These are phyloP conservation scores for Ptyas mucosa DNA, from an alignment of 2,113 vertebrate genomes.

Conservation along the genomic window DNA sequence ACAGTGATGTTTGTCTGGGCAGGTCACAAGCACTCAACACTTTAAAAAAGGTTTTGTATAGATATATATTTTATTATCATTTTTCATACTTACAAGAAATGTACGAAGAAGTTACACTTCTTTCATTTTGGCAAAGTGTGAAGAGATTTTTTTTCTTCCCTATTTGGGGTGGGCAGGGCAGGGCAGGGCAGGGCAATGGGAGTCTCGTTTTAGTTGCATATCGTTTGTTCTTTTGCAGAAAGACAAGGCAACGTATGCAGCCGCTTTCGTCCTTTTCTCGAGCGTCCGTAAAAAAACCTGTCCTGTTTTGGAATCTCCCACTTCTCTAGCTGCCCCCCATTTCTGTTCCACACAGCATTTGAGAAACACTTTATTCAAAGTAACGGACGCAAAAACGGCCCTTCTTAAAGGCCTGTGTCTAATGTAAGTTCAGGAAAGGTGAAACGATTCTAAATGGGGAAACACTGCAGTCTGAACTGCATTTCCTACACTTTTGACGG, in stretches of 20 bases:
- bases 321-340: background rate
- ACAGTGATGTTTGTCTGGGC: background rate
- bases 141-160: background rate
- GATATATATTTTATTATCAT: background rate
- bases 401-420: background rate
- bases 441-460: background rate
- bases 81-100: constrained; percentile 3
- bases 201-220: background rate
- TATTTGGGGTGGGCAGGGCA: background rate
- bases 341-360: background rate
- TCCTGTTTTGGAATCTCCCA: background rate
- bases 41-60: background rate
- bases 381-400: background rate
- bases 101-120: background rate
- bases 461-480: background rate
- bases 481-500: background rate
- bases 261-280: background rate
- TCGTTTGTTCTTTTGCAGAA: background rate
- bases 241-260: background rate
- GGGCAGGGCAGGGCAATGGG: background rate
- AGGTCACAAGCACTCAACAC: no score
- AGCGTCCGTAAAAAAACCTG: background rate
- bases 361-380: background rate
- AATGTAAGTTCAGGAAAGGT: background rate
- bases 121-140: background rate